Percentiles rank a stretch among this genome's conserved stretches.
These are phyloP conservation scores for Elaphurus davidianus DNA, from an alignment of 2,113 vertebrate species.

Conservation along the genomic window DNA sequence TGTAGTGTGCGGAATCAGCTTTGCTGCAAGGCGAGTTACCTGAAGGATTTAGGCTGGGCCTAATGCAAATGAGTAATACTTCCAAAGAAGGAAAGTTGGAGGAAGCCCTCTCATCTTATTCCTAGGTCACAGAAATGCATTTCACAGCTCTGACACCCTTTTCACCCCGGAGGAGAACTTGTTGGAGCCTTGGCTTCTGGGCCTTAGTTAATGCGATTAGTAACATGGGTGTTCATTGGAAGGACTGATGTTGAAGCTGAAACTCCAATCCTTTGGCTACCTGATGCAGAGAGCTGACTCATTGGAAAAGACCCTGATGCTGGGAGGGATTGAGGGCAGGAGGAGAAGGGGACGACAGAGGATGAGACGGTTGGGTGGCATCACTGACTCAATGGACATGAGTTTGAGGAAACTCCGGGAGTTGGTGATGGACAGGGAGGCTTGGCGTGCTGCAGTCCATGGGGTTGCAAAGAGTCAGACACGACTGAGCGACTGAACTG, in stretches of 20 bases:
- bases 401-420: background rate
- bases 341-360: background rate
- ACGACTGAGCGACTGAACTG: accelerated
- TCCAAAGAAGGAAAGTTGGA: background rate
- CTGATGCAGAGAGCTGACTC: background rate
- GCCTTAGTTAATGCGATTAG: background rate
- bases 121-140: background rate
- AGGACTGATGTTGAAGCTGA: background rate
- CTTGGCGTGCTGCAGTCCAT: background rate
- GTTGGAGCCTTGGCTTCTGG: background rate
- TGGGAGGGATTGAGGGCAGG: background rate
- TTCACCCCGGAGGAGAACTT: background rate
- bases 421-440: background rate
- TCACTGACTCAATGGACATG: background rate
- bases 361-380: background rate
- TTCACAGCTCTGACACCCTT: background rate
- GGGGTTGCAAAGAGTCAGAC: background rate
- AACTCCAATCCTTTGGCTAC: background rate
- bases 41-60: background rate
- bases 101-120: background rate
- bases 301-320: background rate
- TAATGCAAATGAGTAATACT: background rate
- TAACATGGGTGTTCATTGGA: background rate
- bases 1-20: background rate
- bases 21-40: background rate